Base-by-base conservation (phyloP, 2,888 invertebrate genomes). In the Spisula subtruncata region DNA sequence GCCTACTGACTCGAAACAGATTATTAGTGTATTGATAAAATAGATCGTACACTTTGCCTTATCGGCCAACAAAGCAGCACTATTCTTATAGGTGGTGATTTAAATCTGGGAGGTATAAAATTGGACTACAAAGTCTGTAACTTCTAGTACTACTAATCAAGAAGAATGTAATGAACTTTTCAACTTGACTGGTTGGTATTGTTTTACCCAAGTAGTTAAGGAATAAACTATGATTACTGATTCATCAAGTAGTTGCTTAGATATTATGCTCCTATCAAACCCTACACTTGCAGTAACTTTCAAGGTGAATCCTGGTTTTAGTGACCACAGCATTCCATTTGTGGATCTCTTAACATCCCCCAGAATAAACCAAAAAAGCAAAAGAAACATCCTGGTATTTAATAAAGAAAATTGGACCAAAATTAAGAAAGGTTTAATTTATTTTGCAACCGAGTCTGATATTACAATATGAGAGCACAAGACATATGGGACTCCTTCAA, bases 301-400 rank as follows among this genome's bases (percentile, higher is more conserved):
- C 6, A 83, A 88, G 25, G 79, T 87, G 20, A 83, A 83, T 32
- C 87, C 87, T 25, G 75, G 87, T 54, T 87, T 87, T 41, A 88
- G 83, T 84, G 84, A 88, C 32, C 84, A 83, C 35, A 84, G 84
- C 51, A 88, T 88, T 5, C 84, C 88, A 25, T 88, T 83, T 46
- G 32, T 88, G n/a, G 83, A 79, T 32, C 20, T 83, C 5, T 16
- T 79, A 56, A 41, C 88, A 80, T 60, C 79, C 6, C 60, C 80
- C 1, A 83, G 83, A 80, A 83, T 88, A 20, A 88, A 83, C 48
- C 56, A 12, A 20, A 88, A 83, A 60, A 83, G 29, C 12, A 88
- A 81, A 80, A 32, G 66, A 25, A 88, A 56, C 12, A 88, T 79
- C 12, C 29, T 56, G 6, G 41, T 88, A 8, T 88, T 88, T 83